Conservation (phyloP, 2,113 vertebrate genomes). For the Daubentonia madagascariensis region DNA sequence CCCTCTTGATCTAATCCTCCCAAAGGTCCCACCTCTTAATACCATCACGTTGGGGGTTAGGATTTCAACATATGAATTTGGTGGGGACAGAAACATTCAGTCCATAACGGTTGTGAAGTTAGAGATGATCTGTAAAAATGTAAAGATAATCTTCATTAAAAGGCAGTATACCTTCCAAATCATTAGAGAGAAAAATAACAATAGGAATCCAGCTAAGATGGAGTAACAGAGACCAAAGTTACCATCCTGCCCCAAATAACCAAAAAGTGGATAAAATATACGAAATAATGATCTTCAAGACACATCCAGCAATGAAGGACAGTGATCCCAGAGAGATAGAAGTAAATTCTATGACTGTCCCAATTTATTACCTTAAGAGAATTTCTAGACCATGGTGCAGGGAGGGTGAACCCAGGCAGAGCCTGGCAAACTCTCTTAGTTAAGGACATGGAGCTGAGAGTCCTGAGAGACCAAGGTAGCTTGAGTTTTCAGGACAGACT, state of each 20-base stretch:
- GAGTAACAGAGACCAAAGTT: neutral
- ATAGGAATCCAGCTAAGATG: neutral
- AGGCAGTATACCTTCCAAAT: neutral
- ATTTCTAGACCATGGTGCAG: neutral
- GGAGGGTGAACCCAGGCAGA: neutral
- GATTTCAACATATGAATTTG: neutral
- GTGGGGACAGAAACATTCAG: neutral
- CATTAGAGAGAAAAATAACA: neutral
- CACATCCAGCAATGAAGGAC: neutral
- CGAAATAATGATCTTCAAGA: neutral
- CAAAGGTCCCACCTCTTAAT: neutral
- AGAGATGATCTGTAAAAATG: neutral
- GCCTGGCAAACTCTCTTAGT: neutral
- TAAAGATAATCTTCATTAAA: neutral
- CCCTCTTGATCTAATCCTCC: neutral
- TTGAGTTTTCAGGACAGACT: neutral
- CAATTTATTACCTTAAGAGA: neutral
- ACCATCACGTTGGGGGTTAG: neutral
- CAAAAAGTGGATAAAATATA: neutral
- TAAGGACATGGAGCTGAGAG: neutral
- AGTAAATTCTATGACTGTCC: neutral
- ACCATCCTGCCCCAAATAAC: neutral
- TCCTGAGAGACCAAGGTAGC: neutral
- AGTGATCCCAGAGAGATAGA: neutral
- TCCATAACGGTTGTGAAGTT: neutral